phyloP scores from a whole-genome alignment of 2,113 vertebrate species.

The rabbit (Oryctolagus cuniculus) region DNA sequence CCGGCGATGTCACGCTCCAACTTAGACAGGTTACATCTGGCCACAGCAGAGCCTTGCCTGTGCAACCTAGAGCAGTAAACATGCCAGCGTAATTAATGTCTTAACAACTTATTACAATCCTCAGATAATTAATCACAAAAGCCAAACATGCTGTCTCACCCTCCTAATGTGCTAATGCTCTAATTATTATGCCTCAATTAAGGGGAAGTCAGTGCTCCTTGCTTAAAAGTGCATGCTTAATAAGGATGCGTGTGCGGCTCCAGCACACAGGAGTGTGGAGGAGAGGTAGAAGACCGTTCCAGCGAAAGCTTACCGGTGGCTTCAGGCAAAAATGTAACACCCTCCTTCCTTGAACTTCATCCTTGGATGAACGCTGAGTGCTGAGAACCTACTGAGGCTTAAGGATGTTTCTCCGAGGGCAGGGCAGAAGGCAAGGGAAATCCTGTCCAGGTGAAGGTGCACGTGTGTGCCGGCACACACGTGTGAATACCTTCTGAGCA shows the following conservation, averaged over 20 bases:
- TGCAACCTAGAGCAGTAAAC: conserved; percentile 88
- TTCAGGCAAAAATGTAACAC: conserved; percentile 76
- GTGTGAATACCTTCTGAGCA: neutral
- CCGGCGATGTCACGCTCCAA: neutral
- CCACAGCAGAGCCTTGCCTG: conserved; percentile 74
- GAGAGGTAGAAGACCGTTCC: conserved; percentile 64
- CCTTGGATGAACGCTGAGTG: conserved; percentile 31
- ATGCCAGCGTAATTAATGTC: conserved; percentile 90
- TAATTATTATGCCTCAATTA: conserved; percentile 93
- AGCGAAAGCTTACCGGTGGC: conserved; percentile 73
- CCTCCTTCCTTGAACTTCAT: conserved; percentile 72
- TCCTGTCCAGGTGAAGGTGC: conserved; percentile 65
- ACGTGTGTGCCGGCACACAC: neutral
- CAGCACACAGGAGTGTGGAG: conserved; percentile 28
- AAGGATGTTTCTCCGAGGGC: neutral
- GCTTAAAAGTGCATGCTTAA: conserved; percentile 87
- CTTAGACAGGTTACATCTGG: conserved; percentile 41
- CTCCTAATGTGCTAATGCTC: conserved; percentile 92
- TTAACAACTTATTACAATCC: conserved; percentile 92
- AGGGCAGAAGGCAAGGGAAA: neutral
- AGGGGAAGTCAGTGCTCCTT: conserved; percentile 88
- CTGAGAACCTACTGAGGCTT: conserved; percentile 63
- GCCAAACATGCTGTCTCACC: conserved; percentile 91
- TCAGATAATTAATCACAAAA: conserved; percentile 93
- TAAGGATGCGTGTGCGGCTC: conserved; percentile 79